phyloP scores from a whole-genome alignment of 2,888 invertebrate genomes.

The Ecliptopera silaceata region DNA sequence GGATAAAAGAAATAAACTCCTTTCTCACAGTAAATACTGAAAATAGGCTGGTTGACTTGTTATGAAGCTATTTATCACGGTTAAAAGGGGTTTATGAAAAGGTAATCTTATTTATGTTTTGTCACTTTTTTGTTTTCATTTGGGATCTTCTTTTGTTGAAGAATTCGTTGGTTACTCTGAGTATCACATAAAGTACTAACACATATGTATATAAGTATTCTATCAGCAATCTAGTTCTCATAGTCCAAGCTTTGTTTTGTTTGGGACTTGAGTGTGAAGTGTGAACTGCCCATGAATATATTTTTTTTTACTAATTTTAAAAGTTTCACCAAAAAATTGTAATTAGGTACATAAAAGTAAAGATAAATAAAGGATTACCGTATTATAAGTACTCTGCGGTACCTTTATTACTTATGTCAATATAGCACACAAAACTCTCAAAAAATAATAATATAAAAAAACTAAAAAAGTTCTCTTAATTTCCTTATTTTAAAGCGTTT shows the following conservation, averaged over 20 bases:
- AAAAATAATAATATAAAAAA: neutral
- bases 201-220: no score
- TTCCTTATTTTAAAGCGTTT: constrained; percentile 9
- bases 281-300: no score
- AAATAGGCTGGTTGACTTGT: constrained; percentile 26
- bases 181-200: neutral
- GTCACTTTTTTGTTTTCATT: constrained; percentile 9
- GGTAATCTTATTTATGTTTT: constrained; percentile 21
- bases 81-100: constrained; percentile 23
- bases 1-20: constrained; percentile 65
- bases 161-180: neutral
- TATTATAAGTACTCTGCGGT: no score
- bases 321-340: no score
- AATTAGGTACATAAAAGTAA: no score
- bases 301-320: no score
- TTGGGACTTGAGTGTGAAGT: no score
- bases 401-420: no score
- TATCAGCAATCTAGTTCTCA: no score
- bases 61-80: constrained; percentile 27
- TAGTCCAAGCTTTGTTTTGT: no score
- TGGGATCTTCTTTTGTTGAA: neutral
- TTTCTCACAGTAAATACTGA: constrained; percentile 59
- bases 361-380: no score
- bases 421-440: no score
- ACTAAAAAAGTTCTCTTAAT: constrained; percentile 8